A percentile compares a stretch with the other conserved stretches of the same genome.
These are phyloP conservation scores for Diarsia mendica DNA, from an alignment of 2,888 invertebrate genomes.

Conservation along the genomic window DNA sequence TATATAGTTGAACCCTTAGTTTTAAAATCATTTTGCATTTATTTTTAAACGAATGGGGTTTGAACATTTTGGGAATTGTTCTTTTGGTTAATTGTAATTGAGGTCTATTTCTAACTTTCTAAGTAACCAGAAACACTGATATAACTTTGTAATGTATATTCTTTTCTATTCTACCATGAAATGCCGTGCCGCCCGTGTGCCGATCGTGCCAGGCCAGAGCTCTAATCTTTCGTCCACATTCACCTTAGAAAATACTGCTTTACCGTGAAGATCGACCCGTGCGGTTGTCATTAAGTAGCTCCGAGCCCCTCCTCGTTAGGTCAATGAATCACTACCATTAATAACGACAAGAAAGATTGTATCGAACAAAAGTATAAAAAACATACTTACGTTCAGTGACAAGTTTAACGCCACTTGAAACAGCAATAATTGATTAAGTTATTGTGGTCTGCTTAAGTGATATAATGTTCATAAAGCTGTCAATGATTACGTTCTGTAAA, in stretches of 20 bases:
- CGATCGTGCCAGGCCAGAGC: not conserved
- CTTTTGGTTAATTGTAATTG: no score
- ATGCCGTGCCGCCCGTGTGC: not conserved
- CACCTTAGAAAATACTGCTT: not conserved
- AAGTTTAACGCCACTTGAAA: slow-evolving; percentile 11
- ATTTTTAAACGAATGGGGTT: not conserved
- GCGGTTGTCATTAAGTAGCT: not conserved
- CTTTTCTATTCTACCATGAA: no score
- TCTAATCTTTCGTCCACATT: not conserved
- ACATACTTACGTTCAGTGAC: not conserved
- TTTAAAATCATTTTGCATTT: not conserved
- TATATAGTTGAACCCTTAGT: not conserved
- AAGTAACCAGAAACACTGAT: no score
- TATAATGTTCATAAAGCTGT: slow-evolving; percentile 31
- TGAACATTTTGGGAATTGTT: no score
- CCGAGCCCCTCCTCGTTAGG: not conserved
- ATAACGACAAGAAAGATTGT: not conserved
- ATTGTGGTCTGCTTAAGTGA: slow-evolving; percentile 16
- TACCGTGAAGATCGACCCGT: not conserved
- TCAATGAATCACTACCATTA: not conserved
- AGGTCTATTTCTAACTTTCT: no score
- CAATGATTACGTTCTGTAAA: slow-evolving; percentile 26
- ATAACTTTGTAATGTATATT: no score
- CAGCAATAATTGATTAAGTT: slow-evolving; percentile 37
- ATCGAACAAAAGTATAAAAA: not conserved